phyloP scores from a whole-genome alignment of 2,113 vertebrate genomes.

The Phaethornis superciliosus region DNA sequence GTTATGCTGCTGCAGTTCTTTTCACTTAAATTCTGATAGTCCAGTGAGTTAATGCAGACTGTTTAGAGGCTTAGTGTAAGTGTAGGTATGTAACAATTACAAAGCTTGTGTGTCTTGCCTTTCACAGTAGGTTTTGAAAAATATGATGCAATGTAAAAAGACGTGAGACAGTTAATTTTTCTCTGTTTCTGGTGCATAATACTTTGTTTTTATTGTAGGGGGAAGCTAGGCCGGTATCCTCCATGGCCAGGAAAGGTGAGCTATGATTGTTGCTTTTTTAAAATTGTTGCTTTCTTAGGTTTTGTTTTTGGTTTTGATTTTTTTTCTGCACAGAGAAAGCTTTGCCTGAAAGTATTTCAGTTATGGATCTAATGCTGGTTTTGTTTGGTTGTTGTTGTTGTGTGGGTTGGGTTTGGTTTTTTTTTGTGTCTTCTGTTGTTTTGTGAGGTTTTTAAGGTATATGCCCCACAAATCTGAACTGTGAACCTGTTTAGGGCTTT shows the following conservation, averaged over 20 bases:
- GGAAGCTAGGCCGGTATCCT: slow-evolving; percentile 96
- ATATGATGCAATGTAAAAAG: not conserved
- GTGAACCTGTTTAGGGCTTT: not conserved
- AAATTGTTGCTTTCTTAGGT: not conserved
- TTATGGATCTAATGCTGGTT: not conserved
- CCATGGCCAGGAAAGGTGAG: slow-evolving; percentile 99
- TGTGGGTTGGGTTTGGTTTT: too few species aligned
- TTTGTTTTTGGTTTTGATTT: not conserved
- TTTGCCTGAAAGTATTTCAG: not conserved
- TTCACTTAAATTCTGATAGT: not conserved
- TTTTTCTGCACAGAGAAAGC: not conserved
- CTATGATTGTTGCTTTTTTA: not conserved
- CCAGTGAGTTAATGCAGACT: not conserved
- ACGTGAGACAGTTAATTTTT: not conserved
- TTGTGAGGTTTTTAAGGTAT: not conserved
- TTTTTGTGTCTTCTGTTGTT: not conserved
- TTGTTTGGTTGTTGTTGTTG: not conserved
- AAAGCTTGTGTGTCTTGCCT: not conserved
- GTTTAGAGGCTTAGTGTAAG: not conserved
- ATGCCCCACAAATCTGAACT: not conserved
- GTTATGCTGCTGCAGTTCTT: not conserved
- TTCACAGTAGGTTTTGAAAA: not conserved
- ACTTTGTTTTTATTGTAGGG: slow-evolving; percentile 80
- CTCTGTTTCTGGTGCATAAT: slow-evolving; percentile 34
- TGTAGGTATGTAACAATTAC: not conserved